A percentile compares a stretch with the other conserved stretches of the same genome.
These are phyloP conservation scores for Philotrypesis tridentata DNA, from an alignment of 1,140 invertebrate genomes.

Conservation along the genomic window DNA sequence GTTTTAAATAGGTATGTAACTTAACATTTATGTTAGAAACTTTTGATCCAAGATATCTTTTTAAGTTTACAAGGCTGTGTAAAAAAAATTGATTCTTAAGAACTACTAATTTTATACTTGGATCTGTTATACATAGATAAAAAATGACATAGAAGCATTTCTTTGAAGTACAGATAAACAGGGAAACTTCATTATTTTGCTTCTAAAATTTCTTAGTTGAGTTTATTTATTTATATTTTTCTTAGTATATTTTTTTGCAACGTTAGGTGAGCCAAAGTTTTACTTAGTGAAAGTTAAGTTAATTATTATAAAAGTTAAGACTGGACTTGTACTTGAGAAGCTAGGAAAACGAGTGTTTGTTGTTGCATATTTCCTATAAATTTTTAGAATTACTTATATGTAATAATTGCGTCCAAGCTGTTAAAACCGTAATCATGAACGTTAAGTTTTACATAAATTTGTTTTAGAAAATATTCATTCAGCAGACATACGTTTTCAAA, in stretches of 20 bases:
- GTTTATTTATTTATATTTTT: conserved; percentile 25
- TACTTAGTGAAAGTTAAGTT: conserved; percentile 41
- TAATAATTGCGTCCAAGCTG: conserved; percentile 20
- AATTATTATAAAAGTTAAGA: conserved; percentile 46
- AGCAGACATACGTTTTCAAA: conserved; percentile 26
- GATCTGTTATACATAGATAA: conserved; percentile 37
- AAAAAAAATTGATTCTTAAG: conserved; percentile 39
- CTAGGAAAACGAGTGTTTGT: conserved; percentile 33
- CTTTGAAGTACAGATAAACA: conserved; percentile 4
- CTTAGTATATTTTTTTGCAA: conserved; percentile 14
- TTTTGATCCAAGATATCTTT: conserved; percentile 38
- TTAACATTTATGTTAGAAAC: conserved; percentile 38
- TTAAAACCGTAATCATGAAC: conserved; percentile 7
- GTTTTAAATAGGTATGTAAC: conserved; percentile 15
- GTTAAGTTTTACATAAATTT: conserved; percentile 36
- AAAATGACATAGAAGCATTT: conserved; percentile 25
- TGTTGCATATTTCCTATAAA: conserved; percentile 21
- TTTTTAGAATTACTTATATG: conserved; percentile 5
- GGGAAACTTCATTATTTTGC: conserved; percentile 4
- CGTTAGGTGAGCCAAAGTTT: conserved; percentile 40
- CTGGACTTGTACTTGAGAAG: conserved; percentile 38
- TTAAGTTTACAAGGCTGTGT: conserved; percentile 49
- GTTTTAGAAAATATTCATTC: not conserved
- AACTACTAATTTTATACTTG: conserved; percentile 40
- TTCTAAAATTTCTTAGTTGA: conserved; percentile 29